A percentile compares a stretch with the other conserved stretches of the same genome.
These are phyloP conservation scores for Saxicola maurus DNA, from an alignment of 2,797 vertebrate species.

Conservation along the genomic window DNA sequence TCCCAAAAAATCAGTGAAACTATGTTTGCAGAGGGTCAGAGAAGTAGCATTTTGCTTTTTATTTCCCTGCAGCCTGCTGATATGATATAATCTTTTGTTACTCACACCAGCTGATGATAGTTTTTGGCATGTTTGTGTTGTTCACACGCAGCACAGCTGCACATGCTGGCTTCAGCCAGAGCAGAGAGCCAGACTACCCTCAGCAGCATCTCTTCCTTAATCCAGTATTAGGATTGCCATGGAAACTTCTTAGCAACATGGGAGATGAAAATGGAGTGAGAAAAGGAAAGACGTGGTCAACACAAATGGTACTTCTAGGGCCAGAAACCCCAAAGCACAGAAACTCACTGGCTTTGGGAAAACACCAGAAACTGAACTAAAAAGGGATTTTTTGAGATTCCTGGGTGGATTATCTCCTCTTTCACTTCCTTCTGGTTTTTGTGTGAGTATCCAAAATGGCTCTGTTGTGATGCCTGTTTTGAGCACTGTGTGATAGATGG, in stretches of 20 bases:
- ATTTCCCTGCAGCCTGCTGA: background rate
- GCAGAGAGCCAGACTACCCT: background rate
- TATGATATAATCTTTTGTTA: background rate
- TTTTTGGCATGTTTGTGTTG: background rate
- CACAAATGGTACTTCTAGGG: background rate
- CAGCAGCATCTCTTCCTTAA: background rate
- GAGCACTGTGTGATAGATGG: background rate
- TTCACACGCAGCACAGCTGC: background rate
- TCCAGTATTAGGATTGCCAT: slow-evolving; percentile 42
- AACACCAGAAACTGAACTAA: background rate
- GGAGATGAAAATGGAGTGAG: background rate
- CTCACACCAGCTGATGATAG: background rate
- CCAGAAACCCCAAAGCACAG: background rate
- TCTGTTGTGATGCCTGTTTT: background rate
- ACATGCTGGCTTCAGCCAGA: background rate
- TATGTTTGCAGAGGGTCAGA: background rate
- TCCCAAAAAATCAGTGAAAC: background rate
- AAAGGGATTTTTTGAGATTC: background rate
- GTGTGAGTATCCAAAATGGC: background rate
- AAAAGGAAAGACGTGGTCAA: background rate
- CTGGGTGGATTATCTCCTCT: background rate
- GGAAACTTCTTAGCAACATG: slow-evolving; percentile 45
- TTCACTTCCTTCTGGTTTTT: background rate
- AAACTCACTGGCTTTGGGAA: background rate
- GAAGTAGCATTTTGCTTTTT: background rate